Conservation (phyloP, 1,140 invertebrate species). For the Zaprionus taronus region DNA sequence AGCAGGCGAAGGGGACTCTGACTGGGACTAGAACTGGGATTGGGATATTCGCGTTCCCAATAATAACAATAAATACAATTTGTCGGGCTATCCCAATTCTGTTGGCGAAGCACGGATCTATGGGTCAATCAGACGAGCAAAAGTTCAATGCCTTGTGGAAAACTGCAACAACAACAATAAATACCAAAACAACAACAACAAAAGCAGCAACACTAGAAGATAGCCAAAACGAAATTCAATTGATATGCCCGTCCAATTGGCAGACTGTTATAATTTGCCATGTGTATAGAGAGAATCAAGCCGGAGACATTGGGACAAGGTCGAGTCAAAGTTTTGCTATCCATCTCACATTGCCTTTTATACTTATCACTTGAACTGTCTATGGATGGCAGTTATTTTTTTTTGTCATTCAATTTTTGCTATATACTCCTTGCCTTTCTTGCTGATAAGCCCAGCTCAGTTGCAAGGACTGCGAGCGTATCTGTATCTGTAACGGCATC, state of each 20-base stretch:
- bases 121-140: constrained; percentile 54
- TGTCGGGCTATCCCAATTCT: constrained; percentile 31
- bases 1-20: background rate
- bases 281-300: constrained; percentile 34
- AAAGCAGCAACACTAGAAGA: constrained; percentile 41
- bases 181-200: constrained; percentile 11
- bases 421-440: background rate
- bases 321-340: constrained; percentile 52
- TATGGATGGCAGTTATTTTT: constrained; percentile 45
- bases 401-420: constrained; percentile 8
- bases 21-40: background rate
- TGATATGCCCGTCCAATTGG: constrained; percentile 71
- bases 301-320: constrained; percentile 4
- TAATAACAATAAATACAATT: constrained; percentile 72
- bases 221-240: constrained; percentile 59
- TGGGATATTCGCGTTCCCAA: constrained; percentile 41
- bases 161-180: constrained; percentile 11
- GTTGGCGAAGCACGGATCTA: constrained; percentile 27
- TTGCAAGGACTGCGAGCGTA: background rate
- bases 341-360: constrained; percentile 34
- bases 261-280: constrained; percentile 73
- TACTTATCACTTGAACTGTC: constrained; percentile 41
- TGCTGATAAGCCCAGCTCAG: constrained; percentile 29
- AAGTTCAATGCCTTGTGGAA: constrained; percentile 42
- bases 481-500: constrained; percentile 36